A percentile compares a stretch with the other conserved stretches of the same genome.
Evolutionary conservation across 2,113 vertebrate genomes (phyloP).

Genomic region (Cryptomyrus ogoouensis): DNA sequence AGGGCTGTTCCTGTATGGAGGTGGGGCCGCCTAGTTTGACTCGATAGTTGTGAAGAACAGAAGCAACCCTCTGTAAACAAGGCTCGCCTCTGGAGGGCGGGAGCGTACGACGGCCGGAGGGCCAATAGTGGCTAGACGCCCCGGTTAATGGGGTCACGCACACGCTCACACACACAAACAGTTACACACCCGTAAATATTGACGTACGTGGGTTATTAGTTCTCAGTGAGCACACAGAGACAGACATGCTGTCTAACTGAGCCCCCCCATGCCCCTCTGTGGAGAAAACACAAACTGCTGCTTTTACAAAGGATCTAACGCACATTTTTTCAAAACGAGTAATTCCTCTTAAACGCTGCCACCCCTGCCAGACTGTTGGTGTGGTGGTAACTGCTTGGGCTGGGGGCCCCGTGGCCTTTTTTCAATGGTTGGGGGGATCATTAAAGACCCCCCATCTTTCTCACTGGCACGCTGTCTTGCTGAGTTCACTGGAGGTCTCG

Average conservation of each 20-base stretch:
- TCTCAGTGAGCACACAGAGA: not conserved
- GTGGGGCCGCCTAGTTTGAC: not conserved
- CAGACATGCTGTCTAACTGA: not conserved
- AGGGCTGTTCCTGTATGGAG: not conserved
- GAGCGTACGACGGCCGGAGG: not conserved
- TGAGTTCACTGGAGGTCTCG: not conserved
- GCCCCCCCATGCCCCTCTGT: not conserved
- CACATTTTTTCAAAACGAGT: not conserved
- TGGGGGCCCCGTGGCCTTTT: not conserved
- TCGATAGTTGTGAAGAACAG: constrained; percentile 6
- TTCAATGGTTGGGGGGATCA: not conserved
- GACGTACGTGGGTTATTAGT: not conserved
- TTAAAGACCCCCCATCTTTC: not conserved
- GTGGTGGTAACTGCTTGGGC: not conserved
- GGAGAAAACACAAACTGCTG: not conserved
- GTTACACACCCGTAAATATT: not conserved
- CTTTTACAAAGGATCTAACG: not conserved
- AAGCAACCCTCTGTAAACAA: constrained; percentile 1
- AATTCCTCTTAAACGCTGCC: not conserved
- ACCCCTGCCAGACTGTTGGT: too few relatives aligned
- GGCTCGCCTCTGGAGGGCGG: not conserved
- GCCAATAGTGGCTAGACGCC: constrained; percentile 22
- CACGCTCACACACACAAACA: not conserved
- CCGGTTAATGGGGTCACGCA: constrained; percentile 19
- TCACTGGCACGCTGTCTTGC: not conserved